Percentiles rank a stretch among this genome's conserved stretches.
Evolutionary conservation across 2,113 vertebrate genomes (phyloP).

Genomic region (Polypterus bichir): DNA sequence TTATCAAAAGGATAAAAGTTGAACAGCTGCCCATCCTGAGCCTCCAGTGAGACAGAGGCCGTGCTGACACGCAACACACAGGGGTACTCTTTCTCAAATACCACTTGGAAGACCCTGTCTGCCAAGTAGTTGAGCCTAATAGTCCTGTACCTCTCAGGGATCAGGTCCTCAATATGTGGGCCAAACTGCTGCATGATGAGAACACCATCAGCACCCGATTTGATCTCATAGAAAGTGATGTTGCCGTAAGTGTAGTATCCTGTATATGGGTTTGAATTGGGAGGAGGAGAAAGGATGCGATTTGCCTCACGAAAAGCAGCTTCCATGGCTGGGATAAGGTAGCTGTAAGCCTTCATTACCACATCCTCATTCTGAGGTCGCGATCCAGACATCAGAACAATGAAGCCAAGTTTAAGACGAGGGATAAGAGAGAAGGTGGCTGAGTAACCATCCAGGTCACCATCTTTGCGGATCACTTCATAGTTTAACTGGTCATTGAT

Average conservation of each 20-base stretch:
- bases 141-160: slow-evolving; percentile 61
- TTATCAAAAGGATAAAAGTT: slow-evolving; percentile 64
- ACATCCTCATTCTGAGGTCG: slow-evolving; percentile 57
- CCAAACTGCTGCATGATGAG: slow-evolving; percentile 82
- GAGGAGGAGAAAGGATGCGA: slow-evolving; percentile 47
- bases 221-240: slow-evolving; percentile 78
- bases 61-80: slow-evolving; percentile 63
- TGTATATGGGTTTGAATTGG: slow-evolving; percentile 55
- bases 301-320: slow-evolving; percentile 55
- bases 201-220: slow-evolving; percentile 48
- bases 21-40: slow-evolving; percentile 75
- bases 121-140: slow-evolving; percentile 68
- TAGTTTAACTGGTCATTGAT: slow-evolving; percentile 68
- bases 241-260: slow-evolving; percentile 80
- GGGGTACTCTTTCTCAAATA: slow-evolving; percentile 72
- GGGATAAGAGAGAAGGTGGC: slow-evolving; percentile 75
- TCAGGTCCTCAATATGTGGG: slow-evolving; percentile 62
- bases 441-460: slow-evolving; percentile 74
- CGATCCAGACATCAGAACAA: slow-evolving; percentile 70
- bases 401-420: slow-evolving; percentile 64
- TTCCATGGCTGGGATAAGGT: slow-evolving; percentile 70
- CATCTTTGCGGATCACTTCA: slow-evolving; percentile 70
- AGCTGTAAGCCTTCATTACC: slow-evolving; percentile 46
- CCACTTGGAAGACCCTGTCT: slow-evolving; percentile 69
- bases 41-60: slow-evolving; percentile 69